Percentiles rank a stretch among this genome's conserved stretches.
Evolutionary conservation across 1,140 invertebrate genomes (phyloP).

Genomic region (Andrena cerasifolii): DNA sequence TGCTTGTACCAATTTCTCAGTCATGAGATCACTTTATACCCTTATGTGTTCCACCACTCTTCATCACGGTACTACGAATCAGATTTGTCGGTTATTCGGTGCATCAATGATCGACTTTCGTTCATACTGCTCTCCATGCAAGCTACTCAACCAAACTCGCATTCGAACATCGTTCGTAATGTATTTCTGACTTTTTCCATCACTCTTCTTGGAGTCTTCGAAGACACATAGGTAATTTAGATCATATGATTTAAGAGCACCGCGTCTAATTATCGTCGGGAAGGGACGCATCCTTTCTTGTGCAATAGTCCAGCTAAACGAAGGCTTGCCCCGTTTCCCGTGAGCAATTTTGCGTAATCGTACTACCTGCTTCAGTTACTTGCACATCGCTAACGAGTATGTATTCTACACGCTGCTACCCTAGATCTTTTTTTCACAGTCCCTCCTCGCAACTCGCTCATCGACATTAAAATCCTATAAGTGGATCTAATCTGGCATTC

Average conservation of each 20-base stretch:
- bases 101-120: slow-evolving; percentile 13
- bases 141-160: background rate
- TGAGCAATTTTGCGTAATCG: slow-evolving; percentile 75
- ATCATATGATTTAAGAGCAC: background rate
- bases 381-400: slow-evolving; percentile 55
- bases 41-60: background rate
- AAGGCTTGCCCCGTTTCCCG: slow-evolving; percentile 71
- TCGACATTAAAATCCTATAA: background rate
- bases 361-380: slow-evolving; percentile 23
- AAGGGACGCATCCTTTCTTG: slow-evolving; percentile 56
- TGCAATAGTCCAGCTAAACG: slow-evolving; percentile 60
- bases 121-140: no score
- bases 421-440: slow-evolving; percentile 18
- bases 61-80: background rate
- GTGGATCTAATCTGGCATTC: no score
- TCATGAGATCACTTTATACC: slow-evolving; percentile 42
- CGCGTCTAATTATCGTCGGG: background rate
- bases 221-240: background rate
- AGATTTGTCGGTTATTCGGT: background rate
- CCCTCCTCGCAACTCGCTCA: background rate
- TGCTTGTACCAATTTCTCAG: slow-evolving; percentile 39
- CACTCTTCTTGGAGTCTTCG: background rate
- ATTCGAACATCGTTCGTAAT: no score
- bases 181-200: no score
- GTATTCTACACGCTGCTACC: slow-evolving; percentile 32